phyloP scores from a whole-genome alignment of 2,888 invertebrate species.

The Caenorhabditis afra region DNA sequence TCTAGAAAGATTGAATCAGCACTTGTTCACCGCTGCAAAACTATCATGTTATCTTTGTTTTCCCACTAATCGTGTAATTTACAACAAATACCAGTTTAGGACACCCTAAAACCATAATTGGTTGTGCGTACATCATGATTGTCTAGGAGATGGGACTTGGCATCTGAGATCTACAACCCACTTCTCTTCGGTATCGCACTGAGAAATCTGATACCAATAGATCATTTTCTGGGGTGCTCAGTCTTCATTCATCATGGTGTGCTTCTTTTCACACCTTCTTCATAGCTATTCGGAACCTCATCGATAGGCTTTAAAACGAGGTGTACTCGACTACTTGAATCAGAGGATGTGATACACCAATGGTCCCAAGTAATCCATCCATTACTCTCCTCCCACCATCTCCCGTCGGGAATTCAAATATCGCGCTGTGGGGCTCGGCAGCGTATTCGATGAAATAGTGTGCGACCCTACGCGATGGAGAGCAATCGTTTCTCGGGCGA shows the following conservation, averaged over 20 bases:
- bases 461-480: conserved; percentile 8
- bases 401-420: conserved; percentile 46
- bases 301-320: background rate
- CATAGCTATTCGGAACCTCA: background rate
- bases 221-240: background rate
- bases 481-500: conserved; percentile 3
- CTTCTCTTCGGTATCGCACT: background rate
- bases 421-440: conserved; percentile 24
- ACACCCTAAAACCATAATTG: conserved; percentile 11
- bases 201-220: background rate
- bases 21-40: no score
- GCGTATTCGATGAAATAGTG: conserved; percentile 1
- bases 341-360: background rate
- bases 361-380: conserved; percentile 5
- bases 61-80: background rate
- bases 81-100: background rate
- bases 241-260: conserved; percentile 1
- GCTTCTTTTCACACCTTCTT: conserved; percentile 5
- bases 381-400: conserved; percentile 13
- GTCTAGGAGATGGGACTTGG: background rate
- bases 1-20: no score
- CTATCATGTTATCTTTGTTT: conserved; percentile 1
- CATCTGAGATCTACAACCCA: background rate
- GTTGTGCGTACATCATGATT: conserved; percentile 2
- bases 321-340: background rate